phyloP scores from a whole-genome alignment of 2,113 vertebrate species.

The Macquaria ambigua region DNA sequence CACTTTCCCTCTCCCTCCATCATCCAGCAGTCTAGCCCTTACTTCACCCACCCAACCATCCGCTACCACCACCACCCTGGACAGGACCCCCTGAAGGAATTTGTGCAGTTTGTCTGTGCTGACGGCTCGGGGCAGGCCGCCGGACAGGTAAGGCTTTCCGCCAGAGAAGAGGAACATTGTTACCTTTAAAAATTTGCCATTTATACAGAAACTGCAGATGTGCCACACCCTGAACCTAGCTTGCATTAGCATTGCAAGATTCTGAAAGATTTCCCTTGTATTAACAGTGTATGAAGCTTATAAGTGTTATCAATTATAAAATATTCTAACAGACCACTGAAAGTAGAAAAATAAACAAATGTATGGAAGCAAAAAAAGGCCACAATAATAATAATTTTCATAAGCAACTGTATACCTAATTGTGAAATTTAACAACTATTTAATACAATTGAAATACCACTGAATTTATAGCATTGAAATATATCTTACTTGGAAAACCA shows the following conservation, averaged over 20 bases:
- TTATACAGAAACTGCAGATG: not conserved
- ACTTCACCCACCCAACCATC: slow-evolving; percentile 98
- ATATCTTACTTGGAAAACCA: not conserved
- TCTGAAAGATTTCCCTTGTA: not conserved
- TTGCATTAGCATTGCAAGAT: not conserved
- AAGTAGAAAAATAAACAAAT: not conserved
- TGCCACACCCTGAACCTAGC: not conserved
- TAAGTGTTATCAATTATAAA: not conserved
- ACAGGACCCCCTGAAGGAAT: slow-evolving; percentile 97
- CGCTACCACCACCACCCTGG: slow-evolving; percentile 95
- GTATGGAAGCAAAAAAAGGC: not conserved
- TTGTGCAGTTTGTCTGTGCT: slow-evolving; percentile 97
- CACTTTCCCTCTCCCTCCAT: slow-evolving; percentile 98
- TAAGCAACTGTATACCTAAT: not conserved
- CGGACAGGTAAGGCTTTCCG: slow-evolving; percentile 89
- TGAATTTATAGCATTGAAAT: not conserved
- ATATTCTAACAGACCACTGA: not conserved
- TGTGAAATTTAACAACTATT: not conserved
- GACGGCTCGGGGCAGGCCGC: slow-evolving; percentile 92
- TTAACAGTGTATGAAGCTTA: not conserved
- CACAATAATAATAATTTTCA: not conserved
- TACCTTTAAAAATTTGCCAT: not conserved
- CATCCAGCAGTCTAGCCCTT: slow-evolving; percentile 97
- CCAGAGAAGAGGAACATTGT: not conserved
- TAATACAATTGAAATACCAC: not conserved